Percentiles rank a stretch among this genome's conserved stretches.
Conservation (phyloP, 23 tunicate genomes). For the Styela plicata region DNA sequence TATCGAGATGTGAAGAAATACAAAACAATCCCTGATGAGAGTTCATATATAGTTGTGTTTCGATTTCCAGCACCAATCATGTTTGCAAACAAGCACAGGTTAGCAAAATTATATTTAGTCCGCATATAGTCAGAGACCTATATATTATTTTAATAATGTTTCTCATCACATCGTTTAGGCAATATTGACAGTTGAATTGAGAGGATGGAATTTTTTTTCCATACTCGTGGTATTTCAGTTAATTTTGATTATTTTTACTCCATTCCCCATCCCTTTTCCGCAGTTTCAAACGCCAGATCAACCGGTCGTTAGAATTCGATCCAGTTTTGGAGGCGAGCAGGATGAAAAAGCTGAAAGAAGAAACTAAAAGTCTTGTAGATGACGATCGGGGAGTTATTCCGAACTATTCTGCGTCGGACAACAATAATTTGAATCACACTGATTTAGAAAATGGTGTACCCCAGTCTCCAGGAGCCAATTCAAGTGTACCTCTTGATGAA, state of each 20-base stretch:
- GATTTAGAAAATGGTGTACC: neutral
- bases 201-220: no score
- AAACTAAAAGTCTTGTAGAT: neutral
- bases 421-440: neutral
- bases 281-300: neutral
- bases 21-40: neutral
- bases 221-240: no score
- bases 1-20: conserved; percentile 23
- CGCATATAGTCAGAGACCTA: no score
- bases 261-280: no score
- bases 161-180: no score
- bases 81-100: conserved; percentile 16
- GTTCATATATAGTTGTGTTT: neutral
- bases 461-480: neutral
- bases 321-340: neutral
- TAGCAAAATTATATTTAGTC: no score
- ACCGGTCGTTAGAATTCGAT: neutral
- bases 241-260: no score
- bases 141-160: no score
- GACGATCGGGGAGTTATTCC: neutral
- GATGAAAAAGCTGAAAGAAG: neutral
- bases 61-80: conserved; percentile 7
- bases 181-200: no score
- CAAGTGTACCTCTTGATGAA: neutral
- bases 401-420: neutral